Evolutionary conservation across 2,888 invertebrate genomes (phyloP), one percentile per base, ranked within the genome.

Genomic region (Acanthosoma haemorrhoidale): DNA sequence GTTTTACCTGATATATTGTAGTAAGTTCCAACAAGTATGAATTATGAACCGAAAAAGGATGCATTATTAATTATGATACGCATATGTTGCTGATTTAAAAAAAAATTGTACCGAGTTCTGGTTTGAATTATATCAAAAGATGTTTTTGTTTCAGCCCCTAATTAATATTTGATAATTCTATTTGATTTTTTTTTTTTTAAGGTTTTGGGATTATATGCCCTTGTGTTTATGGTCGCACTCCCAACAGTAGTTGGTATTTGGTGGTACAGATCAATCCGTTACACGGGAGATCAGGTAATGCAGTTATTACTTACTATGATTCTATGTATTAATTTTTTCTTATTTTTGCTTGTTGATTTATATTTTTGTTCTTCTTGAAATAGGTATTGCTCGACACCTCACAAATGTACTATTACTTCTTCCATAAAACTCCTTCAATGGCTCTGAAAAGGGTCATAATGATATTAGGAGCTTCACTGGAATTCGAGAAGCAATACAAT

Each of bases 241-340:
- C 94, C 94, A 25, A 91, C 90, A 68, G 89, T 88, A 73, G 92
- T 94, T 73, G 98, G 98, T 60, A 92, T 92, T 76, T 99, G 99
- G 99, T 99, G 99, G 99, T 97, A 98, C 81, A 88, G 93, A 71
- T 96, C 96, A 71, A 98, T 98, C 76, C 89, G 94, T 76, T 99
- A 92, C 82, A 96, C 96, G 69, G 96, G 96, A 72, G 98, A 99
- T 80, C 93, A 96, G 84, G 86, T 84, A 78, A 76, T 75, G 76
- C n/a, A n/a, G n/a, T n/a, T n/a, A 9, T 63, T 13, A 9, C n/a
- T 58, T 41, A n/a, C 18, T 58, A 29, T 8, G 3, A 2, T 61
- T 32, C 4, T 29, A 16, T 6, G 5, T 3, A 3, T 61, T 39
- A 11, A 4, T 4, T n/a, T 13, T 9, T 18, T 58, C 25, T 59